Conservation (phyloP, 2,888 invertebrate genomes). For the Eurytoma californica region DNA sequence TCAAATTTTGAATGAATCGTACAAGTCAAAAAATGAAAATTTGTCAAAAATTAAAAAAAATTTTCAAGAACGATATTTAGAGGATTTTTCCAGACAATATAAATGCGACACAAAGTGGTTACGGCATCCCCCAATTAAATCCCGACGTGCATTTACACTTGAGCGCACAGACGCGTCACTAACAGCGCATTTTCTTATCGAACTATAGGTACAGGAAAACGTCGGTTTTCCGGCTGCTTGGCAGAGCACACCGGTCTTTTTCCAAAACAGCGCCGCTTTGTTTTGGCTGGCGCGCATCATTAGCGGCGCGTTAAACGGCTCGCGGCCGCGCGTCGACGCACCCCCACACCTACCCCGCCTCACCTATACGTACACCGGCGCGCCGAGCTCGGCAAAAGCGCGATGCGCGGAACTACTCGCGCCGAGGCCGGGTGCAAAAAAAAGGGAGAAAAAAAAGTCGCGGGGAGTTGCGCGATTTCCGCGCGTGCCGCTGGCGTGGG, state of each 20-base stretch:
- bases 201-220: background rate
- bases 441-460: background rate
- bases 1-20: too few species aligned
- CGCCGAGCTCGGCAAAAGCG: background rate
- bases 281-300: background rate
- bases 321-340: background rate
- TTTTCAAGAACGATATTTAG: too few species aligned
- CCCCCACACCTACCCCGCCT: too few species aligned
- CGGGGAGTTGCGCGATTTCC: background rate
- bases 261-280: background rate
- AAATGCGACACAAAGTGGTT: too few species aligned
- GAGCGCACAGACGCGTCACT: too few species aligned
- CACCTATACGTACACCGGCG: too few species aligned
- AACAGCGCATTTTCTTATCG: too few species aligned
- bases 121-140: too few species aligned
- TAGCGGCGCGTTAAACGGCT: background rate
- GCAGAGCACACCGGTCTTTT: background rate
- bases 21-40: too few species aligned
- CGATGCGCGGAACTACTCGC: background rate
- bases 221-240: conserved; percentile 6
- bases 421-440: background rate
- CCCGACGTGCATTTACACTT: too few species aligned
- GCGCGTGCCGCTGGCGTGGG: background rate
- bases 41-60: too few species aligned
- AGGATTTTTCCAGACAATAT: too few species aligned